Percentiles rank a stretch among this genome's conserved stretches.
Evolutionary conservation across 2,888 invertebrate genomes (phyloP).

Genomic region (Acanthosepion lycidas): DNA sequence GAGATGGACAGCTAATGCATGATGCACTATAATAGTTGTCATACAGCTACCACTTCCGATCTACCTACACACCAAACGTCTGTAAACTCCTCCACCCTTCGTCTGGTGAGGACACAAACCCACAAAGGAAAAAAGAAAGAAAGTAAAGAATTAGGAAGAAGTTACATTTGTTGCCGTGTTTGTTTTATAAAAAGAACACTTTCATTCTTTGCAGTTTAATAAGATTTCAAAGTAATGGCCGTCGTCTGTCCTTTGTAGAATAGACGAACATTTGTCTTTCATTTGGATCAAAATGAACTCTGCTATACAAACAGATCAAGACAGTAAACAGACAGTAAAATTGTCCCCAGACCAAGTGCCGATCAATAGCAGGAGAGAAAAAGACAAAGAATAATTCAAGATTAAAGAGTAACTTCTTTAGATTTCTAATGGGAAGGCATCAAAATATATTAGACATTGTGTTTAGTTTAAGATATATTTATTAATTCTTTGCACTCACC

Average conservation of each 20-base stretch:
- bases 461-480: not conserved
- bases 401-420: not conserved
- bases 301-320: not conserved
- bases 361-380: not conserved
- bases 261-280: not conserved
- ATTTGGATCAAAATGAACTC: not conserved
- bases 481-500: not conserved
- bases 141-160: not conserved
- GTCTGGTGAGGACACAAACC: not conserved
- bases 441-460: not conserved
- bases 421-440: not conserved
- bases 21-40: not conserved
- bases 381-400: not conserved
- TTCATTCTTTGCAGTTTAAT: not conserved
- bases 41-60: not conserved
- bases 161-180: not conserved
- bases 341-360: not conserved
- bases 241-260: not conserved
- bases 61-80: not conserved
- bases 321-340: not conserved
- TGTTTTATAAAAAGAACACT: constrained; percentile 33
- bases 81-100: not conserved
- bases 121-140: not conserved
- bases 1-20: not conserved
- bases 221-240: not conserved